A percentile compares a stretch with the other conserved stretches of the same genome.
Evolutionary conservation across 2,888 invertebrate genomes (phyloP).

Genomic region (Strigamia crassipes): DNA sequence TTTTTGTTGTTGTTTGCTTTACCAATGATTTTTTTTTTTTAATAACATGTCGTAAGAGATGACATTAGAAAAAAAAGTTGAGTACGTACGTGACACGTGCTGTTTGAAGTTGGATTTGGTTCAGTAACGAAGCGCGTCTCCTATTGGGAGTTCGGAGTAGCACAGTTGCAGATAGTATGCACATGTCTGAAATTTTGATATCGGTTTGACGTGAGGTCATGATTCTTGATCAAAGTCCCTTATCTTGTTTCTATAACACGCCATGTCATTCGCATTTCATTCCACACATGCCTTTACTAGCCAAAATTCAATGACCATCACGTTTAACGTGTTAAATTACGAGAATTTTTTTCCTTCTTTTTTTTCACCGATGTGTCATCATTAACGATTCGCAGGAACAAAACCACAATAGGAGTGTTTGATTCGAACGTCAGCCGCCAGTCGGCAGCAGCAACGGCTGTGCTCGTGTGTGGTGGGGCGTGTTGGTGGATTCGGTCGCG

Average conservation of each 20-base stretch:
- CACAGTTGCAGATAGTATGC: background rate
- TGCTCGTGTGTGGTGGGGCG: background rate
- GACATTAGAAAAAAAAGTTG: background rate
- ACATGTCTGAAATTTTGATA: background rate
- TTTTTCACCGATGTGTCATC: background rate
- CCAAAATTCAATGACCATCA: too few relatives aligned
- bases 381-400: background rate
- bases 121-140: background rate
- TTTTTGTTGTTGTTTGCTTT: background rate
- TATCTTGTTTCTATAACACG: background rate
- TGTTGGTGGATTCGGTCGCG: background rate
- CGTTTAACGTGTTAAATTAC: background rate
- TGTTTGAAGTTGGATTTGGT: background rate
- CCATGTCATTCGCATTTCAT: too few relatives aligned
- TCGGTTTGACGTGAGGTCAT: background rate
- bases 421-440: background rate
- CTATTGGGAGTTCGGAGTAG: constrained; percentile 14
- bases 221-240: background rate
- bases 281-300: too few relatives aligned
- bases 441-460: background rate
- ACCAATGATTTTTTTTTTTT: background rate
- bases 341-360: too few relatives aligned
- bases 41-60: background rate
- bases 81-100: background rate
- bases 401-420: background rate